Evolutionary conservation across 2,113 vertebrate genomes (phyloP).

Genomic region (Vanacampus margaritifer): DNA sequence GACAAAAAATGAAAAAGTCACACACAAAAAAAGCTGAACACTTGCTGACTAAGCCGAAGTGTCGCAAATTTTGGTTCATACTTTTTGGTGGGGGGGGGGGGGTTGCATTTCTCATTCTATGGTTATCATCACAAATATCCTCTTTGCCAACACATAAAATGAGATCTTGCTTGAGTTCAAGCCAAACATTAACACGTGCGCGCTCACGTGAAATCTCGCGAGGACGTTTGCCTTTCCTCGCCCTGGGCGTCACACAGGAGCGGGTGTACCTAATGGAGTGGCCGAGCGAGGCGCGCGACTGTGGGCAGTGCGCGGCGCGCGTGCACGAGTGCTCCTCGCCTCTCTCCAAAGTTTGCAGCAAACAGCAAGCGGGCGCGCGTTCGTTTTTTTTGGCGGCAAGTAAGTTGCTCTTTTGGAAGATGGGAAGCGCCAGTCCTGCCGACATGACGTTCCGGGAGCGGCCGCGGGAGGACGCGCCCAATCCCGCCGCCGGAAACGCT

Average conservation of each 20-base stretch:
- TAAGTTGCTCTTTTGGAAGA: conserved; percentile 31
- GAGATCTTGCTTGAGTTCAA: too few species aligned
- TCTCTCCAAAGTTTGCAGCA: neutral
- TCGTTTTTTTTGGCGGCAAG: too few species aligned
- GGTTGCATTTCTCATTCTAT: too few species aligned
- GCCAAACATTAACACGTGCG: neutral
- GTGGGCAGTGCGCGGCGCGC: neutral
- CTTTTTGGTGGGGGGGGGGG: too few species aligned
- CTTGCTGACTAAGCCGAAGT: too few species aligned
- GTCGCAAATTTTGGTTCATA: too few species aligned
- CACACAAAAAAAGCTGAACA: too few species aligned
- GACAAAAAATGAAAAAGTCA: too few species aligned
- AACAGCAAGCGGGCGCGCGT: neutral
- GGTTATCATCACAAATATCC: too few species aligned
- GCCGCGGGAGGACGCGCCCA: conserved; percentile 53
- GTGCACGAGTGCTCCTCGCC: neutral
- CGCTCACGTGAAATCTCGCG: neutral
- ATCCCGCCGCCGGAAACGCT: neutral
- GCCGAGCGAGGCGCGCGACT: neutral
- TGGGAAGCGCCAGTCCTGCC: conserved; percentile 62
- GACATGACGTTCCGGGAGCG: conserved; percentile 67
- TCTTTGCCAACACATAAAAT: too few species aligned
- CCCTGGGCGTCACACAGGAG: neutral
- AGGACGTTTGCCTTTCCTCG: neutral
- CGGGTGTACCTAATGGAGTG: neutral